Base-by-base conservation (phyloP, 1,140 invertebrate genomes). In the Cecropterus lyciades region DNA sequence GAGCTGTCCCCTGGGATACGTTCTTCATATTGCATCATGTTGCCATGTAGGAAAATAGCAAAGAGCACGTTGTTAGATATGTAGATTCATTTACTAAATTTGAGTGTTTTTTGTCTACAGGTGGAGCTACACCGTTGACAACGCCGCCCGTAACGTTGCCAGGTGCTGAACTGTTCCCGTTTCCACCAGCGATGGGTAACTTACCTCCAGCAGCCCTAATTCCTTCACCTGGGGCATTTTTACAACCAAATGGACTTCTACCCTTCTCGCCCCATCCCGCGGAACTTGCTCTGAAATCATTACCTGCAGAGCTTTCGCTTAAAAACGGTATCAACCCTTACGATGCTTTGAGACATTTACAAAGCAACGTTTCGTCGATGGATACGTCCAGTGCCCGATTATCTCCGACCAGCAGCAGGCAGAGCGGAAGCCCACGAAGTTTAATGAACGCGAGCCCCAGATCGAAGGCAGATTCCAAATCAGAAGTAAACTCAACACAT, bases 401-500 rank as follows among this genome's bases (percentile, higher is more conserved):
- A 67, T 94, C 93, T 5, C 93, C 93, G 1, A 93, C 93, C 2
- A 93, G 93, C 52, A 94, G 93, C 68, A 84, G 93, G 55, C 93
- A 92, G 57, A 92, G 91, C 78, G 24, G 92, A 66, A 84, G 93
- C 79, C 89, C 93, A 67, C 74, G 93, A 75, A 88, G 92, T 84
- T 69, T 93, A 69, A 77, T 85, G 46, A 85, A 93, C 57, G 91
- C 93, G 45, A 91, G 88, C 71, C 83, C 90, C 2, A 84, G 89
- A 85, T 89, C 89, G 9, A 90, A 93, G 77, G 92, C 92, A 65
- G 86, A 93, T 75, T 92, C 93, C 11, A 93, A 92, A 51, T 93
- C 93, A 1, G 93, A 94, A 80, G 92, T 93, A 0, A 94, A 94
- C 75, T 95, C 94, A 5, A 93, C 94, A 1, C 93, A 94, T 57